A percentile compares a stretch with the other conserved stretches of the same genome.
Evolutionary conservation across 2,113 vertebrate species (phyloP).

Genomic region (Ifrita kowaldi): DNA sequence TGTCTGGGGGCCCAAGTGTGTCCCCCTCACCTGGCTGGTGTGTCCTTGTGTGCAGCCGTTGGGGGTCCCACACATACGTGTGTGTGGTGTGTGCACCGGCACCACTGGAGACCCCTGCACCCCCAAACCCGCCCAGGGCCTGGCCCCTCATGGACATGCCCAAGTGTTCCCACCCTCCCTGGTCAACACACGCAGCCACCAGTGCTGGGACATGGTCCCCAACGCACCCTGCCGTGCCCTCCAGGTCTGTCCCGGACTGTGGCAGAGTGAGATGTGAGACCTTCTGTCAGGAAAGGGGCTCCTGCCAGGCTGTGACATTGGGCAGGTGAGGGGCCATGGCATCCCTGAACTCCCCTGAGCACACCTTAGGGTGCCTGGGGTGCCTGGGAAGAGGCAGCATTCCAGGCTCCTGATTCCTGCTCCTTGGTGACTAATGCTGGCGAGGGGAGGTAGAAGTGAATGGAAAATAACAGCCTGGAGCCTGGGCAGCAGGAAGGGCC

Average conservation of each 20-base stretch:
- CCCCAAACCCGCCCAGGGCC: background rate
- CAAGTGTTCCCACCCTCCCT: too few relatives aligned
- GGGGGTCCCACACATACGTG: accelerated
- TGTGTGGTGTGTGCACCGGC: background rate
- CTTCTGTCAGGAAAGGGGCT: too few relatives aligned
- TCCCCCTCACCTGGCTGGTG: too few relatives aligned
- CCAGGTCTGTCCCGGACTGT: background rate
- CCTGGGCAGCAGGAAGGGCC: background rate
- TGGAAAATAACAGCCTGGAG: too few relatives aligned
- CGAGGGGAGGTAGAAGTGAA: too few relatives aligned
- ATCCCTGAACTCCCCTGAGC: too few relatives aligned
- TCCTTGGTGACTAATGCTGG: too few relatives aligned
- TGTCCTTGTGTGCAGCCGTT: accelerated
- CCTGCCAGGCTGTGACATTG: too few relatives aligned
- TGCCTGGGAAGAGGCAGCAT: too few relatives aligned
- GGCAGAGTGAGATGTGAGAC: background rate
- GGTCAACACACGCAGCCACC: accelerated
- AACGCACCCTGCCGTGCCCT: background rate
- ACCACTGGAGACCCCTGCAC: background rate
- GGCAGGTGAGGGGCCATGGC: too few relatives aligned
- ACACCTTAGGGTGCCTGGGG: too few relatives aligned
- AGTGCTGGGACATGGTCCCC: accelerated
- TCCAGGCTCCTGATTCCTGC: too few relatives aligned
- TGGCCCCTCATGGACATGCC: background rate
- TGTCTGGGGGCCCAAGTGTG: accelerated